A percentile compares a stretch with the other conserved stretches of the same genome.
phyloP scores from a whole-genome alignment of 2,113 vertebrate genomes.

The Columba janthina region DNA sequence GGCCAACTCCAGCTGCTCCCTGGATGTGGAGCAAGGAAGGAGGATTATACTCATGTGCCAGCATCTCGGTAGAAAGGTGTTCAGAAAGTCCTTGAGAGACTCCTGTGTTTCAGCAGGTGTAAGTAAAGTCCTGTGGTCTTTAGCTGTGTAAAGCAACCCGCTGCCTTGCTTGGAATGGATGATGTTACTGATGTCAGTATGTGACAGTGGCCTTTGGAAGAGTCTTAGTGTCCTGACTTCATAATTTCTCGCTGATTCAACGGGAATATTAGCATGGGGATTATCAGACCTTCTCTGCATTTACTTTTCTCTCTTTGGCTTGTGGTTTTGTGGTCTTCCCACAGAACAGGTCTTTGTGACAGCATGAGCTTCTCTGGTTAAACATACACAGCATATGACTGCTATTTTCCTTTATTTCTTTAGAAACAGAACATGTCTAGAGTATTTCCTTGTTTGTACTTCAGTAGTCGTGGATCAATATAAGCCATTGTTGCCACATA shows the following conservation, averaged over 20 bases:
- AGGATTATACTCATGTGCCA: background rate
- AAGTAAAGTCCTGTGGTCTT: background rate
- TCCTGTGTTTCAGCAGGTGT: background rate
- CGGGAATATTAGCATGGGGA: background rate
- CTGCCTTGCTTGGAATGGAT: rapidly evolving
- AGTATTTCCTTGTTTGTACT: background rate
- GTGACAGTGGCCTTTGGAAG: background rate
- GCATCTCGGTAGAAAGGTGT: background rate
- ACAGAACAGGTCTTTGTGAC: background rate
- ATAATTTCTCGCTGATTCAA: background rate
- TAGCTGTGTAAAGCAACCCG: background rate
- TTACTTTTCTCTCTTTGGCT: background rate
- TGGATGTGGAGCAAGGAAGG: background rate
- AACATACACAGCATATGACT: background rate
- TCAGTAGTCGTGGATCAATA: background rate
- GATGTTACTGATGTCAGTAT: background rate
- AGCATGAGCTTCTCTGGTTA: background rate
- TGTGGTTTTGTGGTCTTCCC: background rate
- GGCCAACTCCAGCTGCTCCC: background rate
- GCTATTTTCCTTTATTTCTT: background rate
- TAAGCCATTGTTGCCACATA: rapidly evolving
- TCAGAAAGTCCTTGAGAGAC: background rate
- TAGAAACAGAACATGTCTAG: background rate
- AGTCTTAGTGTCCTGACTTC: background rate
- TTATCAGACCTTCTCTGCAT: background rate